phyloP scores from a whole-genome alignment of 2,797 vertebrate species.

The Malacoraja senta region DNA sequence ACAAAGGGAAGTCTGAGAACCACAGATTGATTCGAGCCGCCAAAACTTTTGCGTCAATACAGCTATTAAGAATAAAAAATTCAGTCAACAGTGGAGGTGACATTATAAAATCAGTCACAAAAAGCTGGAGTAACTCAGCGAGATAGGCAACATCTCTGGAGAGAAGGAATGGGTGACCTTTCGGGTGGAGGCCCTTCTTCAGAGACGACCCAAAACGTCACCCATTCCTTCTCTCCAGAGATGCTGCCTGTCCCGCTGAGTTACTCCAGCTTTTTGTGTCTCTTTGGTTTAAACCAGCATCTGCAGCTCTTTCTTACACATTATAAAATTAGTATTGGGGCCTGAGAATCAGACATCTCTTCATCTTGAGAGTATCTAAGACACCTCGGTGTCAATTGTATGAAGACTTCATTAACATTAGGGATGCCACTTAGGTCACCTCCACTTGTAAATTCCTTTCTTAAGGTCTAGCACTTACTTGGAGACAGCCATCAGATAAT shows the following conservation, averaged over 20 bases:
- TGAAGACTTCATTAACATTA: slow-evolving; percentile 22
- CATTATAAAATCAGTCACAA: not conserved
- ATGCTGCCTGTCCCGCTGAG: no score
- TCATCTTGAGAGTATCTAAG: not conserved
- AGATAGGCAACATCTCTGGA: no score
- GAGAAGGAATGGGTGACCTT: no score
- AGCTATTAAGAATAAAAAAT: not conserved
- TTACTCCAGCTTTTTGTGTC: no score
- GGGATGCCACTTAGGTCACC: not conserved
- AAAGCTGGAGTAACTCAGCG: no score
- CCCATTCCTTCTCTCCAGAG: no score
- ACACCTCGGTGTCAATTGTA: slow-evolving; percentile 24
- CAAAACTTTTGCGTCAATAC: not conserved
- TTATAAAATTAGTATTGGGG: not conserved
- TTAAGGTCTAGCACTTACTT: slow-evolving; percentile 21
- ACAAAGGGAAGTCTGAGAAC: not conserved
- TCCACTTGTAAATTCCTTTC: slow-evolving; percentile 16
- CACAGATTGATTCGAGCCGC: not conserved
- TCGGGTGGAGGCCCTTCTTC: no score
- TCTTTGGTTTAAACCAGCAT: no score
- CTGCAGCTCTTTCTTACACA: not conserved
- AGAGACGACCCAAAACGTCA: no score
- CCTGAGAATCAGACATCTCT: not conserved
- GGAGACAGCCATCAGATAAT: slow-evolving; percentile 25
- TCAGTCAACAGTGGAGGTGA: not conserved